A percentile compares a stretch with the other conserved stretches of the same genome.
phyloP scores from a whole-genome alignment of 2,113 vertebrate genomes.

The Sigmodon hispidus region DNA sequence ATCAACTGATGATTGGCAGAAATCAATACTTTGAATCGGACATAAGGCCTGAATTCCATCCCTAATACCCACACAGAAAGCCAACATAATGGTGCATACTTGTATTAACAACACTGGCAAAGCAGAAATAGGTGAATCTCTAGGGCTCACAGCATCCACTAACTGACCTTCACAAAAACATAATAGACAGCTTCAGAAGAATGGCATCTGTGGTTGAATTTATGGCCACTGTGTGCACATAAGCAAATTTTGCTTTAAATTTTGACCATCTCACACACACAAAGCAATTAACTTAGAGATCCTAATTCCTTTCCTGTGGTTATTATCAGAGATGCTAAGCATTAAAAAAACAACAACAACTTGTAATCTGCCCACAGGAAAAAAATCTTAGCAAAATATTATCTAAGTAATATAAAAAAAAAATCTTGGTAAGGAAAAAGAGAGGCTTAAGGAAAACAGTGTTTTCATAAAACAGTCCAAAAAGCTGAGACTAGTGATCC shows the following conservation, averaged over 20 bases:
- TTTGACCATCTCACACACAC: neutral
- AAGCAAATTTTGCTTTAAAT: neutral
- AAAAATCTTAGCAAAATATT: conserved; percentile 44
- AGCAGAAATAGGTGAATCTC: neutral
- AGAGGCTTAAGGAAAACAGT: conserved; percentile 42
- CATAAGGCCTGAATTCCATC: neutral
- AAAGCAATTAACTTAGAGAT: neutral
- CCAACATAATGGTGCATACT: neutral
- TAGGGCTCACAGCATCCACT: neutral
- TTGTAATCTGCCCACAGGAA: neutral
- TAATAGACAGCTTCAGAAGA: neutral
- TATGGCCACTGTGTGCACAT: neutral
- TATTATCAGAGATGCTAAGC: neutral
- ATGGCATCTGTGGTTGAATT: neutral
- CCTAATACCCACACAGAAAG: neutral
- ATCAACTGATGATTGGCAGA: neutral
- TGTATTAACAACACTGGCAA: neutral
- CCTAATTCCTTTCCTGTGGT: neutral
- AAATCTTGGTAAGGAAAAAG: conserved; percentile 10
- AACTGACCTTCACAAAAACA: neutral
- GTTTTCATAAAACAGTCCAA: conserved; percentile 25
- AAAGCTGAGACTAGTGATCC: neutral
- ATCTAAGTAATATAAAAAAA: conserved; percentile 20
- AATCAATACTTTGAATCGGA: neutral
- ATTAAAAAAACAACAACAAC: neutral